Base-by-base conservation (phyloP, 2,888 invertebrate species). In the Eilema depressum region DNA sequence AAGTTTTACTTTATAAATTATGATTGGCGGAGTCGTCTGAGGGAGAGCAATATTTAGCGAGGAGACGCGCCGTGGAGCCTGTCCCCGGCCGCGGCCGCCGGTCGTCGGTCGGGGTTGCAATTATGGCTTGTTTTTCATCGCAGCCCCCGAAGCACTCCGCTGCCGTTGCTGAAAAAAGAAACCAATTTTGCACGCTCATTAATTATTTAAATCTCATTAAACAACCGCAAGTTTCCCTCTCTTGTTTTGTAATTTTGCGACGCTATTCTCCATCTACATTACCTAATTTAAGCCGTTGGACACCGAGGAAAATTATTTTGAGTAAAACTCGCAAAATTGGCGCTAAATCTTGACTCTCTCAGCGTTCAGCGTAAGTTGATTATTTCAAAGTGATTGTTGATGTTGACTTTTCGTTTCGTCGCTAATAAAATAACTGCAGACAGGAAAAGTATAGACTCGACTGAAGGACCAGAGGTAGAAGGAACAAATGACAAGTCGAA, bases 121-220 rank as follows among this genome's bases (percentile, higher is more conserved):
- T 94, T 93, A 94, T 88, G 88, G 83, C 89, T 86, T 91, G 91
- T 92, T 92, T 91, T 92, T 93, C 92, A 91, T 92, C 90, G 83
- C 87, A 81, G 84, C 89, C 92, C 92, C 92, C 88, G 84, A 87
- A 90, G 86, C 85, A 88, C 85, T 86, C 86, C 75, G 83, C 84
- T 84, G 83, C 88, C 82, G 78, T 88, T 82, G 77, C 91, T 93
- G 91, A 90, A 93, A 93, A 93, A 93, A 93, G 90, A 93, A 94
- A 93, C 92, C 92, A 95, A 95, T 95, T 95, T 94, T 92, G 93
- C 91, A 91, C 92, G 92, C 93, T 95, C 94, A 95, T 95, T 95
- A 95, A 95, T 95, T 95, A 95, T 95, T 95, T 94, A 95, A 95
- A 95, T 95, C 93, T 94, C 93, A 95, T 95, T 95, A 95, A 94